Conservation (phyloP, 1,140 invertebrate genomes). For the Phthorimaea operculella region DNA sequence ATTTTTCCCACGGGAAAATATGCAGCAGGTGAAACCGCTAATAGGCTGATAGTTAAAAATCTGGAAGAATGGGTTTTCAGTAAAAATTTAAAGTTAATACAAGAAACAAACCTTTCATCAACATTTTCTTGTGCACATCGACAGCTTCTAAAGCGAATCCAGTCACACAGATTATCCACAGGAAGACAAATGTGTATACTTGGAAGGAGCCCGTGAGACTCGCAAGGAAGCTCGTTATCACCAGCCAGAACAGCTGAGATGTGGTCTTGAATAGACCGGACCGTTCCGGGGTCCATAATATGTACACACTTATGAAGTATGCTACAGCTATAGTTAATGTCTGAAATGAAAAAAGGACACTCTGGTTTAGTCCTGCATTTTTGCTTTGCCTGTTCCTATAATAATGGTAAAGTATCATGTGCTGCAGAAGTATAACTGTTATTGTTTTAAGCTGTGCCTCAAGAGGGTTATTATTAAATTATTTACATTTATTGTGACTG, state of each 20-base stretch:
- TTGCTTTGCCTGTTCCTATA: no score
- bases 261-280: slow-evolving; percentile 68
- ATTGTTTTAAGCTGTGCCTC: no score
- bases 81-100: no score
- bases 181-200: slow-evolving; percentile 69
- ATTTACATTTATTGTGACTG: no score
- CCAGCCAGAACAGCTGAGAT: slow-evolving; percentile 72
- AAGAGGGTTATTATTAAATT: no score
- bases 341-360: slow-evolving; percentile 34
- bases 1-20: no score
- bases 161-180: slow-evolving; percentile 49
- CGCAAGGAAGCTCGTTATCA: slow-evolving; percentile 71
- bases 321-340: slow-evolving; percentile 52
- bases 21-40: no score
- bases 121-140: slow-evolving; percentile 47
- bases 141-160: slow-evolving; percentile 57
- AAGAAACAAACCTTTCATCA: slow-evolving; percentile 28
- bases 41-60: no score
- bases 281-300: slow-evolving; percentile 71
- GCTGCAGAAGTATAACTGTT: no score
- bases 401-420: no score
- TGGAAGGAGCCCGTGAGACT: slow-evolving; percentile 70
- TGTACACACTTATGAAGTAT: slow-evolving; percentile 56
- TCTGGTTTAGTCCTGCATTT: no score
- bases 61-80: no score